These are phyloP conservation scores for Pasiphila rectangulata DNA, from an alignment of 2,888 invertebrate genomes.

Conservation along the genomic window DNA sequence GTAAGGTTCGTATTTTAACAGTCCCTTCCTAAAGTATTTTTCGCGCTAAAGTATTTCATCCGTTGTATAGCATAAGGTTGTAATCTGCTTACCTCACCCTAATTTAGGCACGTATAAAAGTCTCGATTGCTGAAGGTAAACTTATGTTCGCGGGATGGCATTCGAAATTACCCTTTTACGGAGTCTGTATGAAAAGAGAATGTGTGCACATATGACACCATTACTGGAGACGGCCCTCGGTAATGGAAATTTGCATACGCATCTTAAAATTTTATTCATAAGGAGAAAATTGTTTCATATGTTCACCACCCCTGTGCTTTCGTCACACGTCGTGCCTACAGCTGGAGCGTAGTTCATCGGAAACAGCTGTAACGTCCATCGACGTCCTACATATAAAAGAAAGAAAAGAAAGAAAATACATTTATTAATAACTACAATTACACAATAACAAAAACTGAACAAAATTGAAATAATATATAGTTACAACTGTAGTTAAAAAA, in stretches of 20 bases:
- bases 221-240: constrained; percentile 62
- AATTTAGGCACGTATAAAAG: constrained; percentile 23
- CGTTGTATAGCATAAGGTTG: constrained; percentile 2
- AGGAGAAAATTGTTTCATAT: constrained; percentile 76
- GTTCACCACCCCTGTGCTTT: constrained; percentile 32
- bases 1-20: not conserved
- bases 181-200: constrained; percentile 66
- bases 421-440: too few species aligned
- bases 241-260: constrained; percentile 78
- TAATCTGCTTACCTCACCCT: constrained; percentile 8
- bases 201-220: constrained; percentile 67
- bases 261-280: constrained; percentile 79
- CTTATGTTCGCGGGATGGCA: constrained; percentile 37
- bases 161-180: constrained; percentile 59
- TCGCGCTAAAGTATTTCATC: not conserved
- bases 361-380: too few species aligned
- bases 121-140: constrained; percentile 36
- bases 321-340: constrained; percentile 15
- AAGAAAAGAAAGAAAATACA: too few species aligned
- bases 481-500: too few species aligned
- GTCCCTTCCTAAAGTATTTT: too few species aligned
- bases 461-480: too few species aligned
- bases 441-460: too few species aligned
- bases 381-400: too few species aligned
- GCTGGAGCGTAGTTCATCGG: constrained; percentile 4